phyloP scores from a whole-genome alignment of 2,888 invertebrate species.

The Acanthosoma haemorrhoidale region DNA sequence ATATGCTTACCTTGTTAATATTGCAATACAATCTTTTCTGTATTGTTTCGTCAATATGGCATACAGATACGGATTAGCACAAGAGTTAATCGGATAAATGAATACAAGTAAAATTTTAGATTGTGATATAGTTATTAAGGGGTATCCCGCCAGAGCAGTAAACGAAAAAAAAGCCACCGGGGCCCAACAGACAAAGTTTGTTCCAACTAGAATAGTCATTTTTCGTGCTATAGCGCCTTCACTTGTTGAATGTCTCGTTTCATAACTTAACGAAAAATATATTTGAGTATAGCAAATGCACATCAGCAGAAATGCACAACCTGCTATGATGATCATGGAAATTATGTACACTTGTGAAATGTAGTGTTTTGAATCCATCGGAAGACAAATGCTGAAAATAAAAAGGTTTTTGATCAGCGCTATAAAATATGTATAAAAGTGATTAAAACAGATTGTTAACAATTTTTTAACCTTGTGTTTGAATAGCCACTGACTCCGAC shows the following conservation, averaged over 20 bases:
- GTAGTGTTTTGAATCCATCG: constrained; percentile 69
- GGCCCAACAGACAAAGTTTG: constrained; percentile 78
- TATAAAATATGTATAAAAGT: background rate
- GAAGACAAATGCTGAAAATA: constrained; percentile 70
- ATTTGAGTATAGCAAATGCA: constrained; percentile 81
- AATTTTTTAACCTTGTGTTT: constrained; percentile 67
- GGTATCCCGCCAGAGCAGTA: constrained; percentile 76
- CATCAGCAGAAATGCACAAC: constrained; percentile 75
- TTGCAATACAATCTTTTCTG: constrained; percentile 63
- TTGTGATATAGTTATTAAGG: constrained; percentile 74
- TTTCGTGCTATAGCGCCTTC: constrained; percentile 77
- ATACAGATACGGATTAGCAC: constrained; percentile 88
- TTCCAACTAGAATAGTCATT: constrained; percentile 81
- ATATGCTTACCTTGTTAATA: constrained; percentile 59
- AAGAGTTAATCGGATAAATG: constrained; percentile 86
- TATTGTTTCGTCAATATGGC: constrained; percentile 85
- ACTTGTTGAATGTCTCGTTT: constrained; percentile 49
- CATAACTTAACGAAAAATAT: constrained; percentile 50
- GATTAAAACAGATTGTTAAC: constrained; percentile 13
- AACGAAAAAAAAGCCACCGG: constrained; percentile 85
- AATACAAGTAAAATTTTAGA: constrained; percentile 80
- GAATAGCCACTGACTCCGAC: constrained; percentile 82
- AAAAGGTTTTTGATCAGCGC: background rate
- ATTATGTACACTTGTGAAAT: constrained; percentile 70
- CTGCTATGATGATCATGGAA: constrained; percentile 67